Evolutionary conservation across 1,140 invertebrate species (phyloP).

Genomic region (Amphibalanus amphitrite): DNA sequence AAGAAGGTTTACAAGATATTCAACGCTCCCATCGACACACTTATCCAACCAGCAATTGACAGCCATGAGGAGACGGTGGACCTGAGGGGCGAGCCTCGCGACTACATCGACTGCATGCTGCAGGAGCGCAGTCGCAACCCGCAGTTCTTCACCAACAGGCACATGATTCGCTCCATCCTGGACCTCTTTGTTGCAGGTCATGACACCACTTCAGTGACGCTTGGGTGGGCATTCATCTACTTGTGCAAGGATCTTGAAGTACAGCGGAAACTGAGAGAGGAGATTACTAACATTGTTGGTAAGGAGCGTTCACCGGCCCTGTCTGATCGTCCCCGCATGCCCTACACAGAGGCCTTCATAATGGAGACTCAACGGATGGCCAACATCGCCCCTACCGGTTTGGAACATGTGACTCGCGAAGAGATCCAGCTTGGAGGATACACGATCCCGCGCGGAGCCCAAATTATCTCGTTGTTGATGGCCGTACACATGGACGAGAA

Average conservation of each 20-base stretch:
- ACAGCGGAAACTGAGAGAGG: conserved; percentile 11
- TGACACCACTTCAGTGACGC: conserved; percentile 12
- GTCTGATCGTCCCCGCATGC: conserved; percentile 24
- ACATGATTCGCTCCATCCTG: conserved; percentile 16
- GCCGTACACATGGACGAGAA: no score
- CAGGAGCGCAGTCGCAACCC: no score
- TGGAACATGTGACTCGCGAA: no score
- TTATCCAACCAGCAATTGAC: background rate
- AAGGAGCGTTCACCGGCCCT: no score
- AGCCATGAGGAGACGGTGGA: background rate
- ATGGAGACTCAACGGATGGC: no score
- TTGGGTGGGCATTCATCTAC: conserved; percentile 15
- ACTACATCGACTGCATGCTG: no score
- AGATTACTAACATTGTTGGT: conserved; percentile 14
- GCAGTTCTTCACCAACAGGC: no score
- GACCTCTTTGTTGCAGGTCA: conserved; percentile 15
- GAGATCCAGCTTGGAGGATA: no score
- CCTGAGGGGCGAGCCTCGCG: no score
- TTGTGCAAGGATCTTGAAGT: conserved; percentile 14
- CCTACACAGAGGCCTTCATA: no score
- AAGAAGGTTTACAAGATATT: background rate
- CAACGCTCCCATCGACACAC: background rate
- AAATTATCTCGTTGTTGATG: no score
- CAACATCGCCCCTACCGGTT: conserved; percentile 9
- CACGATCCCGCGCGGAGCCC: no score